Evolutionary conservation across 2,113 vertebrate genomes (phyloP), one percentile per base, ranked within the genome.

Genomic region (Cygnus atratus): DNA sequence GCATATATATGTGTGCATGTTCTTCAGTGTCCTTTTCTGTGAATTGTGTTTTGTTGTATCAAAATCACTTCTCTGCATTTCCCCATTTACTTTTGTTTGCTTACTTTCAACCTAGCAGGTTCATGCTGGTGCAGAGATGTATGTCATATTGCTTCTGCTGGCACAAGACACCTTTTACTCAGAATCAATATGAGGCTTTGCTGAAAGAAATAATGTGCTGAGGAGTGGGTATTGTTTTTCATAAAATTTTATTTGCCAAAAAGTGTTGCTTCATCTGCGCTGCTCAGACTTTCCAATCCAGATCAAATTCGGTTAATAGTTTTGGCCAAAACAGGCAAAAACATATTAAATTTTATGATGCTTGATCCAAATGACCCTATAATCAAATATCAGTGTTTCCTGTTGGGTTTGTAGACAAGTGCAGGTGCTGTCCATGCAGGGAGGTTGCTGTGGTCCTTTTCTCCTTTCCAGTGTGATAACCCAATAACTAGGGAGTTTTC

Each of bases 11-110:
- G 3, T 0, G 21, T 58, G 29, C 9, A 11, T 24, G 8, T 81
- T 22, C 50, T 84, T 46, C 26, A 16, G 10, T 10, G 50, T 12
- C 6, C 13, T 63, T 44, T 86, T 66, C 50, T 78, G 86, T 52
- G 33, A 52, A 39, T 0, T 24, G 26, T 11, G 7, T 83, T 70
- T 19, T 0, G 0, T 37, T 11, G 13, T 46, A 9, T 20, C 50
- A 71, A 48, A 73, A 59, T 35, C 66, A 39, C 50, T 80, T 88
- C 50, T 87, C 37, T 63, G 7, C 26, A 6, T 55, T 92, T 81
- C 20, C 21, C 5, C 17, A 8, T 61, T 86, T 76, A 26, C 66
- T 83, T 67, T 59, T 3, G 10, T 62, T 85, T 48, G 50, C 75
- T 76, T 21, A 13, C 24, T 85, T 66, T 33, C 0, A 1, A 63